phyloP scores from a whole-genome alignment of 2,888 invertebrate genomes.

The Hetaerina titia region DNA sequence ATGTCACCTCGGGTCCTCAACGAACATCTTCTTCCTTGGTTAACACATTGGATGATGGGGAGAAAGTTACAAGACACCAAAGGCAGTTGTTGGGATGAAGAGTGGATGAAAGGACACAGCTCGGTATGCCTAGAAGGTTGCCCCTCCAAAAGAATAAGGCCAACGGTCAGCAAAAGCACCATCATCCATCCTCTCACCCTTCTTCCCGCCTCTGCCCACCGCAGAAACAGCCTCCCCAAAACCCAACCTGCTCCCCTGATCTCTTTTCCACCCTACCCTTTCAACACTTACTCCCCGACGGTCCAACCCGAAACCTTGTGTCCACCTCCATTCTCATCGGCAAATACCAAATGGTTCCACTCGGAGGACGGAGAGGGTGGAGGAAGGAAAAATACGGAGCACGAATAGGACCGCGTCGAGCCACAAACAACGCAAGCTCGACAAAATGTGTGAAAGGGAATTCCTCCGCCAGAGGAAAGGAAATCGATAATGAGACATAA shows the following conservation, averaged over 20 bases:
- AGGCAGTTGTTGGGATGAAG: background rate
- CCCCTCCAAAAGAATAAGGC: background rate
- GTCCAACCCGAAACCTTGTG: background rate
- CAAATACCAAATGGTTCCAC: background rate
- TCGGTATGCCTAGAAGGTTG: background rate
- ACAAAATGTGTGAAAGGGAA: background rate
- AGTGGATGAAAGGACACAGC: background rate
- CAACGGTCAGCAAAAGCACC: background rate
- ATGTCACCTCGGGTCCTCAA: background rate
- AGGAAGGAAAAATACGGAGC: background rate
- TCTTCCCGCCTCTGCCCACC: background rate
- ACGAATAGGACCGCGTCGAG: background rate
- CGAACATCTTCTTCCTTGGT: background rate
- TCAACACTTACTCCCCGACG: background rate
- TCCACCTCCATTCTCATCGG: background rate
- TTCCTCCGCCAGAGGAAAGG: background rate
- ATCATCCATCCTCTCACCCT: background rate
- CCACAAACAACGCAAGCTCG: background rate
- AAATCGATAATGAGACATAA: background rate
- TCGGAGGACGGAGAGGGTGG: background rate
- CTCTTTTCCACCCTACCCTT: background rate
- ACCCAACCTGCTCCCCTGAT: background rate
- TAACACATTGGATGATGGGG: background rate
- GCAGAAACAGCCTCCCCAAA: background rate
- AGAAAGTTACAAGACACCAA: background rate